phyloP scores from a whole-genome alignment of 2,797 vertebrate species.

The Cichlasoma orientale region DNA sequence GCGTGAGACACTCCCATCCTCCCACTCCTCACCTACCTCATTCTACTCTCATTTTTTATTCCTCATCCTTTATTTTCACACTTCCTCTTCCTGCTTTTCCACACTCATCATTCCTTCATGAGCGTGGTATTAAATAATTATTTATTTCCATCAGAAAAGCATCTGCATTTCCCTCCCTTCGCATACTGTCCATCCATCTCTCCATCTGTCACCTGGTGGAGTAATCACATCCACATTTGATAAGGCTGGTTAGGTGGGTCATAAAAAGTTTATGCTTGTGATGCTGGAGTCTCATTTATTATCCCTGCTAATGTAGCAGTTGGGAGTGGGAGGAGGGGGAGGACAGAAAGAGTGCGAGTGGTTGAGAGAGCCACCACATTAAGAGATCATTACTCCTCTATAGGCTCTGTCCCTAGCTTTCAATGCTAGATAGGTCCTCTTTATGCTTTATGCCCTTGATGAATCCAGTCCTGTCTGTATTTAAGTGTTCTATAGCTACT shows the following conservation, averaged over 20 bases:
- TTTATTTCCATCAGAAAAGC: constrained; percentile 27
- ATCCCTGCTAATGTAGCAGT: constrained; percentile 80
- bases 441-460: constrained; percentile 72
- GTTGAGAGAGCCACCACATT: constrained; percentile 73
- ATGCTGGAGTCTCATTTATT: constrained; percentile 79
- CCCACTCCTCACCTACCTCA: constrained; percentile 76
- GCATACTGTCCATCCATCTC: constrained; percentile 61
- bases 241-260: constrained; percentile 80
- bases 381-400: constrained; percentile 78
- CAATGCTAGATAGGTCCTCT: constrained; percentile 65
- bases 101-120: constrained; percentile 38
- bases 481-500: constrained; percentile 77
- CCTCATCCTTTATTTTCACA: constrained; percentile 48
- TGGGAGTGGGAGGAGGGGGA: constrained; percentile 30
- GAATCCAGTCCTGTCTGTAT: constrained; percentile 71
- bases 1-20: constrained; percentile 73
- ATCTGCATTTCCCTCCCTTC: constrained; percentile 20
- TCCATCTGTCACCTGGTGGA: constrained; percentile 71
- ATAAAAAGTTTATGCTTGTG: constrained; percentile 82
- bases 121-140: constrained; percentile 57
- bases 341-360: constrained; percentile 56
- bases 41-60: constrained; percentile 73
- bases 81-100: constrained; percentile 30
- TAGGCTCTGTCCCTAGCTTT: constrained; percentile 71
- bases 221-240: constrained; percentile 79